These are phyloP conservation scores for Threskiornis aethiopicus DNA, from an alignment of 2,797 vertebrate genomes.

Conservation along the genomic window DNA sequence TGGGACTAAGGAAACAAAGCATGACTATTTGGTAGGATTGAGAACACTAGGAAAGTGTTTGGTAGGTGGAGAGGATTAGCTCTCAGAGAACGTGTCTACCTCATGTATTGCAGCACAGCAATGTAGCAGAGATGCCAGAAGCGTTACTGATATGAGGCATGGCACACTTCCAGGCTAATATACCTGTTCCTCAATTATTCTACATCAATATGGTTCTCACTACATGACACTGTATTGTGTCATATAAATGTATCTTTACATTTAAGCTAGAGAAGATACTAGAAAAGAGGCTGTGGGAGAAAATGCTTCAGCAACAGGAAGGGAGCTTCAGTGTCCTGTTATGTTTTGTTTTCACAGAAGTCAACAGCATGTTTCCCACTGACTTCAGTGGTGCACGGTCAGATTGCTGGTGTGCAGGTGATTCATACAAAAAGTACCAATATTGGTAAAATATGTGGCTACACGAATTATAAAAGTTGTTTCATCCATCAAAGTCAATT, in stretches of 20 bases:
- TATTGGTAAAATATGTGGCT: neutral
- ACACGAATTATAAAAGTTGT: neutral
- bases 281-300: neutral
- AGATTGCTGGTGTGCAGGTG: neutral
- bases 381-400: rapidly evolving
- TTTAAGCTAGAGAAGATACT: neutral
- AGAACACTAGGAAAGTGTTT: neutral
- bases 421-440: neutral
- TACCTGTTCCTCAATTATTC: neutral
- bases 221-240: neutral
- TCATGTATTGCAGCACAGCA: neutral
- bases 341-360: neutral
- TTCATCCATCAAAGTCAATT: slow-evolving; percentile 8
- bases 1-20: neutral
- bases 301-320: neutral
- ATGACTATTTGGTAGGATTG: neutral
- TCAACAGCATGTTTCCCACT: neutral
- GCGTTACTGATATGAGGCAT: neutral
- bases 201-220: neutral
- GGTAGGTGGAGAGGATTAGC: neutral
- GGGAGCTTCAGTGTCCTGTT: neutral
- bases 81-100: neutral
- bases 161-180: neutral
- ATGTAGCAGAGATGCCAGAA: neutral
- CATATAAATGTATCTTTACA: neutral